Conservation (phyloP, 2,113 vertebrate genomes). For the Pseudorasbora parva region DNA sequence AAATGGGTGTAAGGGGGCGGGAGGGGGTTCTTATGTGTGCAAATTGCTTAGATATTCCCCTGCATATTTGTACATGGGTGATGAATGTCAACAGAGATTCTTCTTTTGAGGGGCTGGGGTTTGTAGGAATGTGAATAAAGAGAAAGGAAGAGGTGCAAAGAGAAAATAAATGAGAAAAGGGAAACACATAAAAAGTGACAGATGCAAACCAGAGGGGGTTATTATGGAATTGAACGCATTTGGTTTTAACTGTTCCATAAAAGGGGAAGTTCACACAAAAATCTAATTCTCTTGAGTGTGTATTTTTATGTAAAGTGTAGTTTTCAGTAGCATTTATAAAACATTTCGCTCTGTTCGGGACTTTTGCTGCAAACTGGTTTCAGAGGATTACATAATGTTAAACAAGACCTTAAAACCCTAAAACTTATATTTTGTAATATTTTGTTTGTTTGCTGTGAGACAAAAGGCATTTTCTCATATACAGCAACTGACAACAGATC, state of each 20-base stretch:
- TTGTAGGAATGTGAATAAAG: not conserved
- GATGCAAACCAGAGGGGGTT: not conserved
- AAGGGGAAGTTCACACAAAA: not conserved
- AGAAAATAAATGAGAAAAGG: slow-evolving; percentile 14
- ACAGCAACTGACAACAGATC: no score
- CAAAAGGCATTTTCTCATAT: no score
- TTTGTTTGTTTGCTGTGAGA: no score
- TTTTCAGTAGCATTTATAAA: no score
- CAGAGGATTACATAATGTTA: no score
- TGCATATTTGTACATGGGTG: slow-evolving; percentile 60
- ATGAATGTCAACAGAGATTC: slow-evolving; percentile 51
- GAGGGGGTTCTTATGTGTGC: not conserved
- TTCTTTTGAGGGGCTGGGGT: slow-evolving; percentile 34
- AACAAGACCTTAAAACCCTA: no score
- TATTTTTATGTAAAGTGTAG: no score
- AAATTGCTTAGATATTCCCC: slow-evolving; percentile 33
- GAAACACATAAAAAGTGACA: slow-evolving; percentile 9
- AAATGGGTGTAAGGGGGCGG: slow-evolving; percentile 2
- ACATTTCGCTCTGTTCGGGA: no score
- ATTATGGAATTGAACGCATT: not conserved
- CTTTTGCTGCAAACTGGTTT: no score
- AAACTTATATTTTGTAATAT: no score
- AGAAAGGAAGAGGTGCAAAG: slow-evolving; percentile 12
- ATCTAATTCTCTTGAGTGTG: no score
- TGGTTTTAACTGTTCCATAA: not conserved